Base-by-base conservation (phyloP, 2,797 vertebrate species). In the Aplochiton taeniatus region DNA sequence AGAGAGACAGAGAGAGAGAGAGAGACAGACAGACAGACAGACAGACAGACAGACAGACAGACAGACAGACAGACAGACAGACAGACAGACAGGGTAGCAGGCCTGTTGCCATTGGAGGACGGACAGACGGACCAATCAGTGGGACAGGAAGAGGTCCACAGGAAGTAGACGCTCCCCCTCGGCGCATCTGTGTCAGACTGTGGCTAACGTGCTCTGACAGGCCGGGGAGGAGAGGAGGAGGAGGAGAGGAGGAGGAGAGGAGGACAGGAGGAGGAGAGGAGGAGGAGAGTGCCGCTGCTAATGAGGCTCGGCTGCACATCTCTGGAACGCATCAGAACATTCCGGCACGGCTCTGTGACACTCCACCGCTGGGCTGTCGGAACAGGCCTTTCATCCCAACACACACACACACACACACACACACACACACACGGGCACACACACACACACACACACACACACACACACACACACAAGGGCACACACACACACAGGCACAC, bases 121-220 rank as follows among this genome's bases (percentile, higher is more conserved):
- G 46, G 44, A 41, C 43, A 61, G 59, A 73, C 42, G 14, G 63
- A 64, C n/a, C 59, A 85, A 74, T 76, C 63, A 73, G 41, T 61
- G 42, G 72, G 70, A 69, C 71, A 69, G 75, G 84, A 88, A 86
- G 80, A 62, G 76, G 85, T 84, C 85, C 75, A 56, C 80, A 80
- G 83, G 78, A 87, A 84, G 78, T 77, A 73, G 79, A 70, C 45
- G 72, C 77, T 83, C 63, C 69, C 80, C 84, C 86, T 90, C 86
- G 72, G 81, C 85, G 89, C 81, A 76, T 92, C 90, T 87, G 91
- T 92, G 88, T 87, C 73, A 78, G 71, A 86, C 89, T 90, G 90
- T 91, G 82, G 84, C 90, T 94, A 92, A 96, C 89, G 66, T 58
- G 82, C 91, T 87, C 91, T 94, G 96, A 96, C 72, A 90, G 83